These are phyloP conservation scores for Gnatocerus cornutus DNA, from an alignment of 2,888 invertebrate species.

Conservation along the genomic window DNA sequence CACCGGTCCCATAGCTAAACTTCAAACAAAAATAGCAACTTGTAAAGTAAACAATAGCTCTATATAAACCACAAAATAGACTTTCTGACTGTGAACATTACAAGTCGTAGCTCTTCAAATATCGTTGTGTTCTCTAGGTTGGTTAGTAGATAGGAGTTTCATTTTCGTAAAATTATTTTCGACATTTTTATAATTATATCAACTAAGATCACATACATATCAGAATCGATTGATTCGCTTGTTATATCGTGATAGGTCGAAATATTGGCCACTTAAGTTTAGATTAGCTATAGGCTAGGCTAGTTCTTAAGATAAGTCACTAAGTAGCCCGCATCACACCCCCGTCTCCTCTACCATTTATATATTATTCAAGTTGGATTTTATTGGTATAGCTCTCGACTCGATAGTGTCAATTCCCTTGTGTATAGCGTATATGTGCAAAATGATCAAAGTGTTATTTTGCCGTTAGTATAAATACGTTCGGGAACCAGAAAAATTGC, in stretches of 20 bases:
- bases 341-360: constrained; percentile 59
- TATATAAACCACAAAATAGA: background rate
- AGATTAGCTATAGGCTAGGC: constrained; percentile 42
- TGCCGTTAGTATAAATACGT: constrained; percentile 69
- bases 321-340: constrained; percentile 66
- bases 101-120: constrained; percentile 4
- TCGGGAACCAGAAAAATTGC: constrained; percentile 70
- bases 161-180: constrained; percentile 10
- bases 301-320: constrained; percentile 55
- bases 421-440: constrained; percentile 63
- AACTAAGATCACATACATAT: constrained; percentile 73
- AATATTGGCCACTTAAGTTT: constrained; percentile 58
- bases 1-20: constrained; percentile 26
- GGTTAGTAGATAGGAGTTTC: constrained; percentile 18
- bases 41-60: background rate
- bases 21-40: constrained; percentile 9
- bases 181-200: constrained; percentile 61
- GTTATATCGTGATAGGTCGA: constrained; percentile 68
- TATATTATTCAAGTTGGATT: constrained; percentile 65
- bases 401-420: constrained; percentile 68
- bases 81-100: background rate
- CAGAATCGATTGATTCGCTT: constrained; percentile 70
- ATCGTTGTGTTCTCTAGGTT: constrained; percentile 7
- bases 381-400: constrained; percentile 68
- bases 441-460: constrained; percentile 63